These are phyloP conservation scores for Sylvia borin DNA, from an alignment of 2,797 vertebrate species.

Conservation along the genomic window DNA sequence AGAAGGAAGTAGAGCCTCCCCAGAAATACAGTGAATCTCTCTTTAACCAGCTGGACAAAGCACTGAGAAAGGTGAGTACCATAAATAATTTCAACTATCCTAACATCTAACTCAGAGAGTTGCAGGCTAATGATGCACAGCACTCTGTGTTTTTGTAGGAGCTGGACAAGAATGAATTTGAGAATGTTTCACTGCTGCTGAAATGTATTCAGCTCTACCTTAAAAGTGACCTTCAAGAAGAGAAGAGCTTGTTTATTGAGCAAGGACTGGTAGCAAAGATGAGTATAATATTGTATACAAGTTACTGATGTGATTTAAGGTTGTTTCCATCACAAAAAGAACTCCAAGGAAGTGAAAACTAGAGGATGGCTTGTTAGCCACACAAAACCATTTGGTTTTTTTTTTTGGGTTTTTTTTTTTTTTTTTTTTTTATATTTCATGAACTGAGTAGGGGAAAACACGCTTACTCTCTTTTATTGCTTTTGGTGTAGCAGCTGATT, in stretches of 20 bases:
- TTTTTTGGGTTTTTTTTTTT: no score
- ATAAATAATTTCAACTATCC: not conserved
- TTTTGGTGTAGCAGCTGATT: not conserved
- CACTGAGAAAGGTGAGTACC: slow-evolving; percentile 73
- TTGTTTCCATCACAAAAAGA: not conserved
- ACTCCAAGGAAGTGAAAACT: not conserved
- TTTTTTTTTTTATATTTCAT: not conserved
- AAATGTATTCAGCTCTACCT: slow-evolving; percentile 79
- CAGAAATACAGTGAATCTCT: slow-evolving; percentile 72
- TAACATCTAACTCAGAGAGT: fast-evolving
- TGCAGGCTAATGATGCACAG: not conserved
- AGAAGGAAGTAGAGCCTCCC: slow-evolving; percentile 27
- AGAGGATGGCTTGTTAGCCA: not conserved
- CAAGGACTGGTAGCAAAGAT: slow-evolving; percentile 84
- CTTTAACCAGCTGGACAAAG: slow-evolving; percentile 74
- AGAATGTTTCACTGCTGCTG: slow-evolving; percentile 74
- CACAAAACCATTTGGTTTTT: fast-evolving
- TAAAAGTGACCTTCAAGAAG: slow-evolving; percentile 57
- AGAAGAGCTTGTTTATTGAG: slow-evolving; percentile 69
- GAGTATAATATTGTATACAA: slow-evolving; percentile 61
- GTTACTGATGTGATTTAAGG: not conserved
- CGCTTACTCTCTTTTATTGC: fast-evolving
- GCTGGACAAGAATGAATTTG: slow-evolving; percentile 80
- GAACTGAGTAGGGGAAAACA: not conserved
- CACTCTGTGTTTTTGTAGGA: slow-evolving; percentile 68